Percentiles rank a stretch among this genome's conserved stretches.
phyloP scores from a whole-genome alignment of 2,888 invertebrate species.

The Chelonus formosanus region DNA sequence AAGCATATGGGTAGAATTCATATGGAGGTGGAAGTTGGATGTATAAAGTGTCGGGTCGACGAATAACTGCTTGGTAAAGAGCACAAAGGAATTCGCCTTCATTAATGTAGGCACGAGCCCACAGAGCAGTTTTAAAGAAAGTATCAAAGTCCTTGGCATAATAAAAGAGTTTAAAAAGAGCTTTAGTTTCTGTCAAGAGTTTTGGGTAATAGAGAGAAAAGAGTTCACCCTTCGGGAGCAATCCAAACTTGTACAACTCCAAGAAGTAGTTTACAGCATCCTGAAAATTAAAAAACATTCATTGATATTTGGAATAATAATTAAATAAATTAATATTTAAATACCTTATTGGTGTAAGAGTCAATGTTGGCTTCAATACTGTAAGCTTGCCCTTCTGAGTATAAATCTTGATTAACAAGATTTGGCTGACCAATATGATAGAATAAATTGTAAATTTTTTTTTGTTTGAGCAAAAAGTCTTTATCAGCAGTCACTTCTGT shows the following conservation, averaged over 20 bases:
- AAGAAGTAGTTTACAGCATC: constrained; percentile 66
- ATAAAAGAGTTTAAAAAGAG: constrained; percentile 70
- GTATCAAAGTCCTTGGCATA: constrained; percentile 71
- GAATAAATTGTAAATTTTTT: constrained; percentile 66
- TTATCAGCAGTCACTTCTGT: constrained; percentile 50
- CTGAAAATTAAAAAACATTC: constrained; percentile 50
- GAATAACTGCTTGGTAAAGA: constrained; percentile 70
- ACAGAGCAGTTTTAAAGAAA: constrained; percentile 70
- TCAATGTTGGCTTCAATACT: constrained; percentile 46
- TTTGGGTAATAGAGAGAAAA: constrained; percentile 57
- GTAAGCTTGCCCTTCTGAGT: constrained; percentile 49
- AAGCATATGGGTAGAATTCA: constrained; percentile 74
- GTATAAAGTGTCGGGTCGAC: constrained; percentile 69
- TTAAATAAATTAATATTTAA: not conserved
- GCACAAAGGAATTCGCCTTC: constrained; percentile 73
- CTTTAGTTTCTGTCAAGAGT: constrained; percentile 67
- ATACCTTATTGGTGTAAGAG: constrained; percentile 50
- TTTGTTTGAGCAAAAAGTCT: constrained; percentile 64
- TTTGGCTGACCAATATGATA: constrained; percentile 64
- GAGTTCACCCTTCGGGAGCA: constrained; percentile 53
- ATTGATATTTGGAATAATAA: not conserved
- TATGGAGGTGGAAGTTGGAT: constrained; percentile 75
- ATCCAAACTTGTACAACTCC: constrained; percentile 58
- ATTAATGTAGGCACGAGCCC: constrained; percentile 70
- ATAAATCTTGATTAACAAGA: constrained; percentile 48